These are phyloP conservation scores for Zosterops pallidus DNA, from an alignment of 2,113 vertebrate genomes.

Conservation along the genomic window DNA sequence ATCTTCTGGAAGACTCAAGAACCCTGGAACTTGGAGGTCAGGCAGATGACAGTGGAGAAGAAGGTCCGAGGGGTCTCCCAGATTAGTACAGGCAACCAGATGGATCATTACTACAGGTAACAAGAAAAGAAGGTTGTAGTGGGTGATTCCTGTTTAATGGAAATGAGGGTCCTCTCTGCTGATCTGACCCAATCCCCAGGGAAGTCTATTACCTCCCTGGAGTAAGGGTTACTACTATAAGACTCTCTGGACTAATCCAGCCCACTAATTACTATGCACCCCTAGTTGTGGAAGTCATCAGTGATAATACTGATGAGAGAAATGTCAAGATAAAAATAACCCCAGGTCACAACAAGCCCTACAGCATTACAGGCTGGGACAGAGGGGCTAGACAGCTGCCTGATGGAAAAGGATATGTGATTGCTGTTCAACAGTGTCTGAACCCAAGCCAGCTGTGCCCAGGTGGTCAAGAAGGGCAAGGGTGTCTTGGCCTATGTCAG, in stretches of 20 bases:
- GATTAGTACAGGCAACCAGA: not conserved
- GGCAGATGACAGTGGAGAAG: not conserved
- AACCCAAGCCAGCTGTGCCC: not conserved
- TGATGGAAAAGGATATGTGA: not conserved
- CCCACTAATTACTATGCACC: not conserved
- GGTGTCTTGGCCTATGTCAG: not conserved
- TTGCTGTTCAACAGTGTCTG: not conserved
- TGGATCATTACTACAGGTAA: not conserved
- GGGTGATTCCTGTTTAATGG: not conserved
- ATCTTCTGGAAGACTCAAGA: not conserved
- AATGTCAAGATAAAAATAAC: not conserved
- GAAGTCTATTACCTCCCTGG: not conserved
- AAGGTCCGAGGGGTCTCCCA: not conserved
- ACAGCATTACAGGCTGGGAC: not conserved
- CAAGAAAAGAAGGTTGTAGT: not conserved
- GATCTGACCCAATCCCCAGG: not conserved
- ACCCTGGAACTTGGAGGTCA: not conserved
- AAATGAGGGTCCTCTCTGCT: too few species aligned
- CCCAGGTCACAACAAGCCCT: not conserved
- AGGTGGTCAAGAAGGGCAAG: not conserved
- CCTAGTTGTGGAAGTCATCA: not conserved
- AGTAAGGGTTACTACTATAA: too few species aligned
- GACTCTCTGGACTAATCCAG: not conserved
- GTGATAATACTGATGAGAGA: not conserved
- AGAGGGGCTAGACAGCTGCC: not conserved